Evolutionary conservation across 1,140 invertebrate species (phyloP).

Genomic region (Leptoteleia sp.): DNA sequence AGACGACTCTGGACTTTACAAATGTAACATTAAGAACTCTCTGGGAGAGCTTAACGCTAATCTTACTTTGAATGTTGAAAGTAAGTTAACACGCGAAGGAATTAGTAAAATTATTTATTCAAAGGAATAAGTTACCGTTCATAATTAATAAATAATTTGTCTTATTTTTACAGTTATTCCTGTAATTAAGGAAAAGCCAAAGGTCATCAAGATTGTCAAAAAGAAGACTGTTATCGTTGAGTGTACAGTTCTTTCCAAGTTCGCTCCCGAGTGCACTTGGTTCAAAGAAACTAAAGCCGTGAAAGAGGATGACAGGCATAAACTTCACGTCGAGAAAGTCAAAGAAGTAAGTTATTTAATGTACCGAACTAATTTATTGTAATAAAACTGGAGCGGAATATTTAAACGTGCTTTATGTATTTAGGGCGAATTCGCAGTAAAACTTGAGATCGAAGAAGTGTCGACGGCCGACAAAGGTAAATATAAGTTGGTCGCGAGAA

Average conservation of each 20-base stretch:
- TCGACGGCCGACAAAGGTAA: slow-evolving; percentile 90
- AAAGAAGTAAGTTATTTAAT: slow-evolving; percentile 84
- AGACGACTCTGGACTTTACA: slow-evolving; percentile 98
- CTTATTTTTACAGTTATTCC: slow-evolving; percentile 87
- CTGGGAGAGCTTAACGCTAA: slow-evolving; percentile 98
- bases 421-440: slow-evolving; percentile 91
- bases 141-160: slow-evolving; percentile 5
- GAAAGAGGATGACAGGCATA: slow-evolving; percentile 87
- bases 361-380: no score
- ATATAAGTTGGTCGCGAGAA: slow-evolving; percentile 95
- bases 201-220: slow-evolving; percentile 93
- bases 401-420: slow-evolving; percentile 1
- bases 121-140: no score
- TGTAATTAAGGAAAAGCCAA: slow-evolving; percentile 95
- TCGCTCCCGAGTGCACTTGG: slow-evolving; percentile 94
- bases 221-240: slow-evolving; percentile 95
- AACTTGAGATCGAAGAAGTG: slow-evolving; percentile 92
- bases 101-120: no score
- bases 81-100: no score
- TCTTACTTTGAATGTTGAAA: slow-evolving; percentile 98
- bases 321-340: slow-evolving; percentile 88
- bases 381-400: no score
- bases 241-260: slow-evolving; percentile 93
- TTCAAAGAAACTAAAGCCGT: slow-evolving; percentile 91
- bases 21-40: slow-evolving; percentile 98